Evolutionary conservation across 2,888 invertebrate genomes (phyloP), one percentile per base, ranked within the genome.

Genomic region (Polia nebulosa): DNA sequence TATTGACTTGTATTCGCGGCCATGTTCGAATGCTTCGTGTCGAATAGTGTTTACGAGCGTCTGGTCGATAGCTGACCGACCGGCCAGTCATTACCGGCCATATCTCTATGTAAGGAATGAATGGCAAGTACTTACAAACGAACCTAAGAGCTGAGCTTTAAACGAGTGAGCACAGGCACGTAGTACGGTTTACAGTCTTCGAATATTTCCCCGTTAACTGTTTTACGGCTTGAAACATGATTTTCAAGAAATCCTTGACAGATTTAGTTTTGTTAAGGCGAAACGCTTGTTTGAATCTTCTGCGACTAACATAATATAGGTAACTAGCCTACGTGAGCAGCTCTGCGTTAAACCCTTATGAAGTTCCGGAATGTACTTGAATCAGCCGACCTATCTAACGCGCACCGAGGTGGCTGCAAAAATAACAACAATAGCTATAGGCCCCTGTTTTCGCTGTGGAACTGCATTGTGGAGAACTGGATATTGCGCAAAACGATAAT

Each of bases 91-190:
- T 95, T 94, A 94, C 91, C 89, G 88, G 87, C 92, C 92, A 94
- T 95, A 94, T 93, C 94, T 94, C 93, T 93, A 89, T 91, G 93
- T 90, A 88, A 81, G 90, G 91, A 92, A 94, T 94, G 95, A 94
- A 94, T 94, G 92, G 93, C 90, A 90, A 92, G 91, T 90, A 90
- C 91, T 92, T 89, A 91, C 93, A 90, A 90, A 90, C 91, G 83
- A 90, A 91, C 90, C 87, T 89, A 89, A 88, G 88, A 89, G 86
- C 88, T 90, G 84, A 88, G 89, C 88, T 91, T 89, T 89, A 91
- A 93, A 92, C 89, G 90, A 90, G 88, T 91, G 81, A 85, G 87
- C 86, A 79, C 78, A 89, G 89, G 93, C 93, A 94, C 93, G 93
- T 93, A 92, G 89, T 85, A 88, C 86, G 60, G 71, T 66, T 81